Evolutionary conservation across 1,140 invertebrate species (phyloP).

Genomic region (Ceratosolen solmsi): DNA sequence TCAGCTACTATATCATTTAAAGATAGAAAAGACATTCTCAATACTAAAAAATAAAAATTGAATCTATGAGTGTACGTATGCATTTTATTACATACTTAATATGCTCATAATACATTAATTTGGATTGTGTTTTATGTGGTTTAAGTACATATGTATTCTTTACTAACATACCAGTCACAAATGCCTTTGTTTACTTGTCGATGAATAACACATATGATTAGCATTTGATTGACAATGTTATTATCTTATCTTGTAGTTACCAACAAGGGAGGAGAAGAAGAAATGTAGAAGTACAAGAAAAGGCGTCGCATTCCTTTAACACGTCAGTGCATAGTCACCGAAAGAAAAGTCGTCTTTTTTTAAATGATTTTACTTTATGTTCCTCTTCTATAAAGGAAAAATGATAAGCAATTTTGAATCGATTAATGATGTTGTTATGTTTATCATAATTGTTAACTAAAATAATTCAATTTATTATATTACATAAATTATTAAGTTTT

Average conservation of each 20-base stretch:
- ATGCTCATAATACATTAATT: constrained; percentile 1
- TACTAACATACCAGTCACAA: background rate
- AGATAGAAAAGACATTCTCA: background rate
- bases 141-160: background rate
- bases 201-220: constrained; percentile 34
- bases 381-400: too few relatives aligned
- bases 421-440: too few relatives aligned
- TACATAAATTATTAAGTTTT: too few relatives aligned
- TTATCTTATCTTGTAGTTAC: constrained; percentile 29
- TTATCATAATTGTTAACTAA: too few relatives aligned
- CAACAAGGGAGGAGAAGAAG: background rate
- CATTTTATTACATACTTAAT: background rate
- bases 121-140: background rate
- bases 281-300: background rate
- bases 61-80: background rate
- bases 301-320: background rate
- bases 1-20: too few relatives aligned
- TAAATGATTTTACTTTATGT: too few relatives aligned
- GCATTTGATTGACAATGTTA: background rate
- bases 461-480: too few relatives aligned
- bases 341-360: background rate
- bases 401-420: too few relatives aligned
- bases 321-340: too few relatives aligned
- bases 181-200: constrained; percentile 19
- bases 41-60: background rate